Base-by-base conservation (phyloP, 2,888 invertebrate genomes). In the Lutraria lutraria region DNA sequence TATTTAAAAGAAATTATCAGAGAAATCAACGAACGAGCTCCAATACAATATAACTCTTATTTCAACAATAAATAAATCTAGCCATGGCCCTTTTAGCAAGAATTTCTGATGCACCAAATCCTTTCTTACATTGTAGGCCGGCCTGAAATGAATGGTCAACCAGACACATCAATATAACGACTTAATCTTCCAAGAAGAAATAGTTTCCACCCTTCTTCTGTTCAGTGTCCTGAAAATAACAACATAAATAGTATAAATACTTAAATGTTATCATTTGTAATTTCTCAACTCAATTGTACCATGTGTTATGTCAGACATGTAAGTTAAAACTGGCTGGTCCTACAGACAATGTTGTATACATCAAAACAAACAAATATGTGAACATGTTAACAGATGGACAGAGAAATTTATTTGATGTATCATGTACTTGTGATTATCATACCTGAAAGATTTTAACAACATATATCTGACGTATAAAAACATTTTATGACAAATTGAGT, bases 191-290 rank as follows among this genome's bases (percentile, higher is more conserved):
- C 96, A 99, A 97, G 98, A 99, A 99, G 98, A 99, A 99, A 97
- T 98, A 99, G 97, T 99, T 99, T 89, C 99, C 99, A 87, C 98
- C 98, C 93, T 98, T 98, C 97, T 99, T 99, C 97, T 99, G 99
- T 95, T 99, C 99, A 95, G 98, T 98, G 96, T 99, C 99, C 98
- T 98, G 97, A 34, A 92, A 96, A 97, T 8, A n/a, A n/a, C n/a
- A 68, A 68, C 25, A 68, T n/a, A 25, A 76, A 34, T 25, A 63
- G 34, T 13, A 31, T 76, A 34, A 31, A 12, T 19, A 29, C 16
- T 34, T 72, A 25, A 72, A 15, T 72, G 8, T 3, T 3, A 29
- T 12, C 25, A 29, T 25, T 13, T 29, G 16, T 10, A 15, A 4
- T 72, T 12, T 72, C 72, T 29, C 10, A 72, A 72, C 29, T 29